A percentile compares a stretch with the other conserved stretches of the same genome.
phyloP scores from a whole-genome alignment of 2,113 vertebrate species.

The Sigmodon hispidus region DNA sequence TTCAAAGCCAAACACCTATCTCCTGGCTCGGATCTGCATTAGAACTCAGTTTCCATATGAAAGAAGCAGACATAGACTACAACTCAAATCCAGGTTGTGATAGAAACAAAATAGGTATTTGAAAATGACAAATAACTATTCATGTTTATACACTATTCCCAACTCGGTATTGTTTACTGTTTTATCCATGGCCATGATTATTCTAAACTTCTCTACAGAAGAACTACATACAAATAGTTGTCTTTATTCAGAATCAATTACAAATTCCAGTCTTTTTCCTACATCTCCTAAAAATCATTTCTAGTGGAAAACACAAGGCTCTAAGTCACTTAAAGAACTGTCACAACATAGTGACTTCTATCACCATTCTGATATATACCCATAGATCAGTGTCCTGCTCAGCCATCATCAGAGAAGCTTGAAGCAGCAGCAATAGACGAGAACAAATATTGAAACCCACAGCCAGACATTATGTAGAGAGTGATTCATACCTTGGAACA shows the following conservation, averaged over 20 bases:
- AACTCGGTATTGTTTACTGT: not conserved
- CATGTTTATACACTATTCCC: slow-evolving; percentile 3
- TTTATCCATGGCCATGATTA: not conserved
- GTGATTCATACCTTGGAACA: not conserved
- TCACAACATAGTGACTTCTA: not conserved
- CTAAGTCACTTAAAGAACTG: not conserved
- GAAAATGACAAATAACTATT: not conserved
- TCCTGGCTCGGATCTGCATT: not conserved
- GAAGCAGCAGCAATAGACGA: not conserved
- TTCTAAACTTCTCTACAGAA: slow-evolving; percentile 11
- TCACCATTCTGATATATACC: not conserved
- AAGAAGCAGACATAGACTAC: not conserved
- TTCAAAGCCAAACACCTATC: not conserved
- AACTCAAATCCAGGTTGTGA: slow-evolving; percentile 13
- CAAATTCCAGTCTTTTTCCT: slow-evolving; percentile 1
- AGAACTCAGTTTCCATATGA: not conserved
- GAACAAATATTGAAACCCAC: not conserved
- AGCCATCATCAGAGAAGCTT: not conserved
- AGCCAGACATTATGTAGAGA: not conserved
- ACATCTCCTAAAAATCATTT: not conserved
- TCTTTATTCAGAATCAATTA: not conserved
- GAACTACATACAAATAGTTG: too few species aligned
- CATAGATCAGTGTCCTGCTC: not conserved
- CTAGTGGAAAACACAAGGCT: not conserved
- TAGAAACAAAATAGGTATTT: slow-evolving; percentile 3